phyloP scores from a whole-genome alignment of 2,797 vertebrate genomes.

The Acestrorhynchus altus region DNA sequence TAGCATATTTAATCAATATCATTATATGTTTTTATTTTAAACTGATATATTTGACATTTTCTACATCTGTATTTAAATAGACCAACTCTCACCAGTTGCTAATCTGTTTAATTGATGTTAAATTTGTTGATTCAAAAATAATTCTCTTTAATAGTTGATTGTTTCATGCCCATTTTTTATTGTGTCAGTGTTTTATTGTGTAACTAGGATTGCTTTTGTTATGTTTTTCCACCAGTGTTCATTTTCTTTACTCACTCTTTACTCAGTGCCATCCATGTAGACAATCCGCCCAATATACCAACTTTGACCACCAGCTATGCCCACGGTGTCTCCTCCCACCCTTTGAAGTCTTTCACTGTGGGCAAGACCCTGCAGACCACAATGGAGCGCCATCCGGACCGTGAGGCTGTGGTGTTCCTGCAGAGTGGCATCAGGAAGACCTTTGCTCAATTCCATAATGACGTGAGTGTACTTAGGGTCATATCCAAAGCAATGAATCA shows the following conservation, averaged over 20 bases:
- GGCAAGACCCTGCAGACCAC: constrained; percentile 77
- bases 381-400: constrained; percentile 75
- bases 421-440: constrained; percentile 82
- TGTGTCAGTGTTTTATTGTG: not conserved
- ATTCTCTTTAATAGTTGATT: not conserved
- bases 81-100: too few species aligned
- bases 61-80: too few species aligned
- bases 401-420: constrained; percentile 80
- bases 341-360: constrained; percentile 76
- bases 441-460: constrained; percentile 85
- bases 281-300: constrained; percentile 61
- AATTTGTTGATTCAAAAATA: not conserved
- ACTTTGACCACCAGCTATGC: constrained; percentile 83
- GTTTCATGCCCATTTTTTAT: not conserved
- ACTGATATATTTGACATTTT: too few species aligned
- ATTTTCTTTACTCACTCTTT: not conserved
- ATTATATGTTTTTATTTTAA: too few species aligned
- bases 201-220: too few species aligned
- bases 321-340: constrained; percentile 71
- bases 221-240: not conserved
- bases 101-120: not conserved
- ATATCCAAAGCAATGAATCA: not conserved
- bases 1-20: too few species aligned
- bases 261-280: constrained; percentile 76
- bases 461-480: constrained; percentile 77